phyloP scores from a whole-genome alignment of 2,113 vertebrate species.

The Phocoena sinus region DNA sequence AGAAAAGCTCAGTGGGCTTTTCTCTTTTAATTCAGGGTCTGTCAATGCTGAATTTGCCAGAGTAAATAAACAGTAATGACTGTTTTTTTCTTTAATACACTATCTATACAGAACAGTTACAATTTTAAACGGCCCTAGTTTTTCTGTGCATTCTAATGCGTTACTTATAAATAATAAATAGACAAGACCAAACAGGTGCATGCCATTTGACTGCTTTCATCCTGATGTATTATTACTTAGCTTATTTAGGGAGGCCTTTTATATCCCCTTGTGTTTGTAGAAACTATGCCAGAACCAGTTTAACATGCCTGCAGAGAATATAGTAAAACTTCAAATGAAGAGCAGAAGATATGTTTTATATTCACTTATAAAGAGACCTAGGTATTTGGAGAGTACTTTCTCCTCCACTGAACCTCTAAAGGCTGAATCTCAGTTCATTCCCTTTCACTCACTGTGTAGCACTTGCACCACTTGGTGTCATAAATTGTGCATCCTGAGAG shows the following conservation, averaged over 20 bases:
- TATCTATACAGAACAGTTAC: neutral
- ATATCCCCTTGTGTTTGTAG: neutral
- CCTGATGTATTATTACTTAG: neutral
- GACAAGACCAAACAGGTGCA: neutral
- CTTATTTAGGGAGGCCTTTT: neutral
- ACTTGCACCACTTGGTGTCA: rapidly evolving
- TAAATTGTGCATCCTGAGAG: no score
- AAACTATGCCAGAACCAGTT: neutral
- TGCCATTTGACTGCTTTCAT: neutral
- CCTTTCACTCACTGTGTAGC: neutral
- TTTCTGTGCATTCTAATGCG: neutral
- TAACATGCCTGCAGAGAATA: neutral
- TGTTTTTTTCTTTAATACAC: neutral
- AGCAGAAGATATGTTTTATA: neutral
- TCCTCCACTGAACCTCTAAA: neutral
- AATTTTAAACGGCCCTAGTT: neutral
- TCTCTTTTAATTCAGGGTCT: neutral
- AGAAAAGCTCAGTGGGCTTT: neutral
- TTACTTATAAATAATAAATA: neutral
- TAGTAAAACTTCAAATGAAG: neutral
- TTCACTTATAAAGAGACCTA: neutral
- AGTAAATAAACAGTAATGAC: neutral
- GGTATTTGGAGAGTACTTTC: neutral
- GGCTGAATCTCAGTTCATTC: neutral
- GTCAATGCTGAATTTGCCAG: neutral